A percentile compares a stretch with the other conserved stretches of the same genome.
phyloP scores from a whole-genome alignment of 2,797 vertebrate genomes.

The Phoxinus dragarum region DNA sequence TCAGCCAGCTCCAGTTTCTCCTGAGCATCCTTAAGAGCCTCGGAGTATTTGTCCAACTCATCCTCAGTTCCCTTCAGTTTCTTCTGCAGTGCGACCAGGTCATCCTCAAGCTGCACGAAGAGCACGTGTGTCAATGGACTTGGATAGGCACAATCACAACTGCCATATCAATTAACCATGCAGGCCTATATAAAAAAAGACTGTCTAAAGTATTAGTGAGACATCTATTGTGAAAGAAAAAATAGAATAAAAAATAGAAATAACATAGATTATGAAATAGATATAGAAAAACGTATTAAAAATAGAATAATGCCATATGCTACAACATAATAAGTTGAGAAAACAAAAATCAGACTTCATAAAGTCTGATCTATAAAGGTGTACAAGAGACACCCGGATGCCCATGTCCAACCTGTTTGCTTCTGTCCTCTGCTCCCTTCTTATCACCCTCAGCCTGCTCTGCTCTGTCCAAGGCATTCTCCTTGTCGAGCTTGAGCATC shows the following conservation, averaged over 20 bases:
- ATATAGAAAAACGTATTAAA: background rate
- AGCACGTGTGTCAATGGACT: conserved; percentile 20
- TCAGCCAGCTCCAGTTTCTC: conserved; percentile 98
- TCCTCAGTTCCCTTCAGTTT: conserved; percentile 97
- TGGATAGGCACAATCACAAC: background rate
- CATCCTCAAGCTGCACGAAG: conserved; percentile 89
- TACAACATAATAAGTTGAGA: background rate
- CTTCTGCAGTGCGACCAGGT: conserved; percentile 95
- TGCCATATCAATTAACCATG: background rate
- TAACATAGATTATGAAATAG: background rate
- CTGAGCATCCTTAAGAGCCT: conserved; percentile 98
- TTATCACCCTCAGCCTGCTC: conserved; percentile 97
- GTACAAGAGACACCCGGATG: background rate
- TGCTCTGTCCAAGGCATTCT: conserved; percentile 96
- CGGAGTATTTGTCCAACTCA: conserved; percentile 98
- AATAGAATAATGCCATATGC: background rate
- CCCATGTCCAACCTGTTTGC: conserved; percentile 90
- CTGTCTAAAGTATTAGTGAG: background rate
- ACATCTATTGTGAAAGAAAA: background rate
- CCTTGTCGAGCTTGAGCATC: conserved; percentile 99
- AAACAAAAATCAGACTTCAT: background rate
- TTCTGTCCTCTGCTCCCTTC: conserved; percentile 94
- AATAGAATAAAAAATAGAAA: background rate
- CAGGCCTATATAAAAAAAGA: background rate
- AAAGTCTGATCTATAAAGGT: background rate